phyloP scores from a whole-genome alignment of 2,797 vertebrate genomes.

The Thamnophis elegans region DNA sequence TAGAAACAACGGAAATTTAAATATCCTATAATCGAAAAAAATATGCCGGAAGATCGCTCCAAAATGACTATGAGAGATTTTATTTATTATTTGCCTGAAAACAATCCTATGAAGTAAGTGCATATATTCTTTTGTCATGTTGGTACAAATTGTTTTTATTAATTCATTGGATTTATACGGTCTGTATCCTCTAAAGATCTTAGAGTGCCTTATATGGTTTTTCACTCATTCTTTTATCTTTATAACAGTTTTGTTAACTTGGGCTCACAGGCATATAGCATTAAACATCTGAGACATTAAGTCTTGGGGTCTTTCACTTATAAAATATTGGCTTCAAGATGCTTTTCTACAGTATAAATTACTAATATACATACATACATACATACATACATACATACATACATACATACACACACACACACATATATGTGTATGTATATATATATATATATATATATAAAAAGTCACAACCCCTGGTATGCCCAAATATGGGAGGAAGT shows the following conservation, averaged over 20 bases:
- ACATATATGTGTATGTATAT: too few species aligned
- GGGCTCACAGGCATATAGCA: not conserved
- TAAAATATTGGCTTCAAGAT: not conserved
- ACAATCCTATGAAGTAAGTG: slow-evolving; percentile 95
- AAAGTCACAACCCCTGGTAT: too few species aligned
- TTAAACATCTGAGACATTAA: not conserved
- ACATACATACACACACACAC: too few species aligned
- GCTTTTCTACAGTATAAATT: not conserved
- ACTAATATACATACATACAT: too few species aligned
- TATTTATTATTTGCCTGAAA: slow-evolving; percentile 89
- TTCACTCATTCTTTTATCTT: not conserved
- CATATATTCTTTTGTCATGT: not conserved
- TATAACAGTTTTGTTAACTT: not conserved
- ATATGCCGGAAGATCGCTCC: slow-evolving; percentile 79
- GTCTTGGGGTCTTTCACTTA: not conserved
- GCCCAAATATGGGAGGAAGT: too few species aligned
- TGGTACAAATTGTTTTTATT: slow-evolving; percentile 10
- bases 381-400: too few species aligned
- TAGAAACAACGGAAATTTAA: slow-evolving; percentile 79
- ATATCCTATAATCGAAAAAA: slow-evolving; percentile 68
- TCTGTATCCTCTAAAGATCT: not conserved
- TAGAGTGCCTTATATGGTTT: not conserved
- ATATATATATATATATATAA: too few species aligned
- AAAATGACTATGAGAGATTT: slow-evolving; percentile 99
- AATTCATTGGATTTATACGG: not conserved